Conservation (phyloP, 2,888 invertebrate species). For the Fragum whitleyi region DNA sequence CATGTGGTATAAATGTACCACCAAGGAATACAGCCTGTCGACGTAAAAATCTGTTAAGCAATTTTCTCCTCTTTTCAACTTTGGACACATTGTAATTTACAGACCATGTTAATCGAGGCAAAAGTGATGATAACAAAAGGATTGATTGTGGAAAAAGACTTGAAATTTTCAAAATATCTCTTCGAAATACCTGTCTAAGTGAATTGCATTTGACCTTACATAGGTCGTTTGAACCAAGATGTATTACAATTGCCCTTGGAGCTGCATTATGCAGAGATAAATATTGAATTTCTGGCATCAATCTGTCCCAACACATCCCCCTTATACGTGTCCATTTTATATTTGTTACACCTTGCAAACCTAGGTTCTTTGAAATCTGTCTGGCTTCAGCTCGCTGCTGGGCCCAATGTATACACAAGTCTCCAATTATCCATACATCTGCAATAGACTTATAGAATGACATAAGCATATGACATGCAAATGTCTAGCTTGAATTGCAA, state of each 20-base stretch:
- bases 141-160: not conserved
- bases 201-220: not conserved
- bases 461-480: not conserved
- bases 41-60: not conserved
- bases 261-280: not conserved
- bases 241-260: not conserved
- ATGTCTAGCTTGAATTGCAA: not conserved
- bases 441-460: not conserved
- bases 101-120: constrained; percentile 9
- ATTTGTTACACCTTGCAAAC: not conserved
- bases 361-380: not conserved
- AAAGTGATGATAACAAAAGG: not conserved
- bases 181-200: not conserved
- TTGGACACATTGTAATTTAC: not conserved
- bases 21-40: not conserved
- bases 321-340: not conserved
- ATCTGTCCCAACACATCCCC: not conserved
- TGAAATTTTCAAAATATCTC: not conserved
- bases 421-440: constrained; percentile 22
- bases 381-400: not conserved
- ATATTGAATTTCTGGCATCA: not conserved
- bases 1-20: constrained; percentile 10
- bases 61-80: constrained; percentile 2
- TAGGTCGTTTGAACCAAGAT: constrained; percentile 11
- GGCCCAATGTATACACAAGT: not conserved